Evolutionary conservation across 2,888 invertebrate species (phyloP).

Genomic region (Drosophila nr. medialis): DNA sequence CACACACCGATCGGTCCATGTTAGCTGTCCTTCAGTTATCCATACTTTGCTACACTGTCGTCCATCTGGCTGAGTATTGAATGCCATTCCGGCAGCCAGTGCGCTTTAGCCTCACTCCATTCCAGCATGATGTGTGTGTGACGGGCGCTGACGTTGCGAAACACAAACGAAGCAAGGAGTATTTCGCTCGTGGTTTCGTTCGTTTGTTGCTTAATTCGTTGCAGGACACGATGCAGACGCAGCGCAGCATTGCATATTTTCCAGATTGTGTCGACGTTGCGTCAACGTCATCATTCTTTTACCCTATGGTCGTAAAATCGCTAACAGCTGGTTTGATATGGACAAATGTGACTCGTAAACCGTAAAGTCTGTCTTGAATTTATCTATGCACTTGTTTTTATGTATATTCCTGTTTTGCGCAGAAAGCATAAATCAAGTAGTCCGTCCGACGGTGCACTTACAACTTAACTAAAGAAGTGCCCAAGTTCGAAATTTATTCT

Average conservation of each 20-base stretch:
- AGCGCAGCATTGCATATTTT: conserved; percentile 52
- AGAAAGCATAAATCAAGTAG: not conserved
- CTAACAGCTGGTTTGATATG: conserved; percentile 4
- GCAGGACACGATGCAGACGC: conserved; percentile 34
- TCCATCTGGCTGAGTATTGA: conserved; percentile 67
- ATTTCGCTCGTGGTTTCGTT: conserved; percentile 10
- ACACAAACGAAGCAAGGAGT: conserved; percentile 17
- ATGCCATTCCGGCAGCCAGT: conserved; percentile 69
- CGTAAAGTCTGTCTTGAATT: not conserved
- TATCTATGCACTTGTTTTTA: not conserved
- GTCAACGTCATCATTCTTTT: conserved; percentile 53
- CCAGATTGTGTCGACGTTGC: conserved; percentile 54
- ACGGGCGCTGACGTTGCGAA: conserved; percentile 20
- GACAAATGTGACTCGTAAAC: not conserved
- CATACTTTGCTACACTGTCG: conserved; percentile 18
- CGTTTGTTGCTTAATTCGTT: not conserved
- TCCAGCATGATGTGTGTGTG: conserved; percentile 38
- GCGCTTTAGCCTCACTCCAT: conserved; percentile 65
- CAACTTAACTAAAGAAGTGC: not conserved
- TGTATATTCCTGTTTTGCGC: not conserved
- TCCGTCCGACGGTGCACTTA: not conserved
- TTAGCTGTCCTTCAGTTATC: conserved; percentile 16
- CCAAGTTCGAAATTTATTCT: not conserved
- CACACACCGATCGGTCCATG: not conserved
- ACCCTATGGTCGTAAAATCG: conserved; percentile 33